Evolutionary conservation across 2,113 vertebrate species (phyloP).

Genomic region (Cyanocitta stelleri): DNA sequence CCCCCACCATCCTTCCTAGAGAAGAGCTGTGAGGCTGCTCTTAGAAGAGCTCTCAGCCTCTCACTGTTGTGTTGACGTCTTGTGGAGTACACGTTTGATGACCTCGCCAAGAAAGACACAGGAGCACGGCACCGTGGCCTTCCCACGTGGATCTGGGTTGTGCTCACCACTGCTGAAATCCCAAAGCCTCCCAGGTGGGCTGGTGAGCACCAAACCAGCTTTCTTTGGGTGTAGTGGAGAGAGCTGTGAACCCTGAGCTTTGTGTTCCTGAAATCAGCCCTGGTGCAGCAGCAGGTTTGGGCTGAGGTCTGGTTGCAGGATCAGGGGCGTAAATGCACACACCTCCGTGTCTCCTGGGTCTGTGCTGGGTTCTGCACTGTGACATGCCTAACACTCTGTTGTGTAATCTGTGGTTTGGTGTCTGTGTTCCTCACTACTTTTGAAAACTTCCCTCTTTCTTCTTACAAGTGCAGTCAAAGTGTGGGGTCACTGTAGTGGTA

Average conservation of each 20-base stretch:
- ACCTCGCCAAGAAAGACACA: conserved; percentile 49
- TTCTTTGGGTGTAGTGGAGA: not conserved
- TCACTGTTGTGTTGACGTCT: not conserved
- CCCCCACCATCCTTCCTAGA: not conserved
- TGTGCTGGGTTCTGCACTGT: conserved; percentile 46
- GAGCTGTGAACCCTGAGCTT: not conserved
- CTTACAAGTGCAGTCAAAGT: conserved; percentile 66
- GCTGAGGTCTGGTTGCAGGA: not conserved
- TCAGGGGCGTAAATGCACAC: not conserved
- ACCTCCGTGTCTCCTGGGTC: not conserved
- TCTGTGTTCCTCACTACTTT: conserved; percentile 67
- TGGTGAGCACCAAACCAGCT: not conserved
- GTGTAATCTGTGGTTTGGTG: conserved; percentile 61
- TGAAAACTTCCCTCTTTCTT: conserved; percentile 62
- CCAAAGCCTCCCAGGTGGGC: not conserved
- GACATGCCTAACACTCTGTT: conserved; percentile 52
- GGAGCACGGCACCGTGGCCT: not conserved
- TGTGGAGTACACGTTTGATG: conserved; percentile 49
- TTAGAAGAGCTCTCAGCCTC: not conserved
- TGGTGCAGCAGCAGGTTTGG: not conserved
- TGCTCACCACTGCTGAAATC: not conserved
- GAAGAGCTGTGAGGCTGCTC: not conserved
- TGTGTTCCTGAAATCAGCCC: not conserved
- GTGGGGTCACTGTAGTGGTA: not conserved
- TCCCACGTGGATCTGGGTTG: not conserved